Evolutionary conservation across 2,797 vertebrate species (phyloP).

Genomic region (Aulostomus chinensis): DNA sequence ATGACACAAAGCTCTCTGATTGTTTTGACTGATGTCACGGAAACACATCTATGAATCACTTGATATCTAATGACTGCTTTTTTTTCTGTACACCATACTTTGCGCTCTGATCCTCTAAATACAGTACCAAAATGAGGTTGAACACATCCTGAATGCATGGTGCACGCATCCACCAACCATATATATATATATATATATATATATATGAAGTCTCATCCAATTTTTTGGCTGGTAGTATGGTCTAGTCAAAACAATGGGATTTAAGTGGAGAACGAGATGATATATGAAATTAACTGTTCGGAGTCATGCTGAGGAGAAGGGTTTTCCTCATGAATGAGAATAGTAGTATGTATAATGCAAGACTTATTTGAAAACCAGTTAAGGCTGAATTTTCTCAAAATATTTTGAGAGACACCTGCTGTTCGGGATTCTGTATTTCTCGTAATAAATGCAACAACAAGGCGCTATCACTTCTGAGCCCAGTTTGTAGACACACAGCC

Average conservation of each 20-base stretch:
- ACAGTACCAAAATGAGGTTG: too few species aligned
- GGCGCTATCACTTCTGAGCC: conserved; percentile 31
- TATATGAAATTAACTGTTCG: conserved; percentile 71
- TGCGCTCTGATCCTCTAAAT: too few species aligned
- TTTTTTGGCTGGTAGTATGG: conserved; percentile 63
- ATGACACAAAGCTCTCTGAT: too few species aligned
- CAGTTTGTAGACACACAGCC: conserved; percentile 25
- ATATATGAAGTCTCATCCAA: conserved; percentile 52
- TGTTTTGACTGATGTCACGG: too few species aligned
- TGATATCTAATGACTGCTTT: too few species aligned
- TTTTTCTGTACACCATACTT: too few species aligned
- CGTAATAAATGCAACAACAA: conserved; percentile 46
- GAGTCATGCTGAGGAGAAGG: conserved; percentile 45
- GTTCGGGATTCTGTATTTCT: conserved; percentile 50
- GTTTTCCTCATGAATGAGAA: conserved; percentile 54
- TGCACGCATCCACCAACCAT: too few species aligned
- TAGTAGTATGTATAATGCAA: conserved; percentile 37
- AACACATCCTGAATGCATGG: too few species aligned
- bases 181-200: too few species aligned
- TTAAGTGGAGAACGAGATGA: conserved; percentile 62
- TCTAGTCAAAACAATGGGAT: conserved; percentile 60
- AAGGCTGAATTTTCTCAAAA: conserved; percentile 53
- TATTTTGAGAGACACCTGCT: conserved; percentile 51
- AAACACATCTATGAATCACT: too few species aligned
- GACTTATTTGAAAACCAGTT: conserved; percentile 59